Base-by-base conservation (phyloP, 2,113 vertebrate genomes). In the Progne subis region DNA sequence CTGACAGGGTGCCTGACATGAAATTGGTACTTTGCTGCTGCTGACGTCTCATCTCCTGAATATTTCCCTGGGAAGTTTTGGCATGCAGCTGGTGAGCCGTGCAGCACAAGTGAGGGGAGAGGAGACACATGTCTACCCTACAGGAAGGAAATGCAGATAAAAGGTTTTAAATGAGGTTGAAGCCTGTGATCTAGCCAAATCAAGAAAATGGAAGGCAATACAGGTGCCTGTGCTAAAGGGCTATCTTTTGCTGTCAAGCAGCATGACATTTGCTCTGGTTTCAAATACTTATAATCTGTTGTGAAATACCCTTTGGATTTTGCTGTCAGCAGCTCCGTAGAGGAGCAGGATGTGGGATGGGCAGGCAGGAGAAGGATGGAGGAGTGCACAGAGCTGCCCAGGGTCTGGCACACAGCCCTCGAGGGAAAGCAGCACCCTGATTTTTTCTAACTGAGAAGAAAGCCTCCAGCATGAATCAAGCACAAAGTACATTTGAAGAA, bases 141-240 rank as follows among this genome's bases (percentile, higher is more conserved):
- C 82, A 83, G 82, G 82, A 93, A 55, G 34, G 68, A 64, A 93
- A 88, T 17, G 64, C 76, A 75, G 76, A 82, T 50, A 65, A 80
- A 77, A 46, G n/a, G 64, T 71, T 81, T 74, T 55, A 70, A 80
- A 86, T 49, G 59, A 90, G 67, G 78, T 14, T 93, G 94, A 95
- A 94, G 79, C 90, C 89, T 90, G 75, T 3, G 43, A 95, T 90
- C 76, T 86, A 88, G 82, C 63, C 93, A 91, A 63, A 88, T 92
- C 63, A 77, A 88, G 87, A 57, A 92, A 90, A 92, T 80, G 52
- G 82, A 70, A 94, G 85, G 71, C 70, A 90, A 90, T 81, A 32
- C 47, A 93, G 85, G 82, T 80, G 69, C 39, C 49, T 70, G 78
- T 78, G 88, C 71, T 88, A 21, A 92, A 93, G 75, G 75, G 75